Conservation (phyloP, 2,113 vertebrate species). For the Natator depressus region DNA sequence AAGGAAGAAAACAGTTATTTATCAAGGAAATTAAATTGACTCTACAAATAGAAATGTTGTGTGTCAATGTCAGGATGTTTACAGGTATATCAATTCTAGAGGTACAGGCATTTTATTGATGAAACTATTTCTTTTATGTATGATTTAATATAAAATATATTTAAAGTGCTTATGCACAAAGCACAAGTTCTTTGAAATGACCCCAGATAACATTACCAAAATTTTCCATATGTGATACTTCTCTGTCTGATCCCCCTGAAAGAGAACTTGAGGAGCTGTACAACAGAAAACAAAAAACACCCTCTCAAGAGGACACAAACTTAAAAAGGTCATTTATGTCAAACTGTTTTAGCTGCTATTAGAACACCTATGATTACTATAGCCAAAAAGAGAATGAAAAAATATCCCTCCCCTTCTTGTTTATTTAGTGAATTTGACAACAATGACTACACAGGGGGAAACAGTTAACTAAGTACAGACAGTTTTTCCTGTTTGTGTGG, state of each 20-base stretch:
- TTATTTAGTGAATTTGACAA: neutral
- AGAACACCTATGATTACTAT: neutral
- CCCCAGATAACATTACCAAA: neutral
- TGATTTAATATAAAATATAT: slow-evolving; percentile 8
- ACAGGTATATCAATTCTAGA: slow-evolving; percentile 13
- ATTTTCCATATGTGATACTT: neutral
- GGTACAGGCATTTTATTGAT: neutral
- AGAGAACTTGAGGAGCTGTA: neutral
- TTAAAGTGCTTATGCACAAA: neutral
- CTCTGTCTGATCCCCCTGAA: neutral
- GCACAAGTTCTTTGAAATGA: neutral
- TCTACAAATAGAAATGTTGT: neutral
- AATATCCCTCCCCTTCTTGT: neutral
- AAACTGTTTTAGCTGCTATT: neutral
- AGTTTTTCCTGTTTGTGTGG: neutral
- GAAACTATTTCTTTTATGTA: neutral
- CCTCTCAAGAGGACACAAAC: neutral
- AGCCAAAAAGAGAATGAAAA: neutral
- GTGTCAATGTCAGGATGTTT: slow-evolving; percentile 15
- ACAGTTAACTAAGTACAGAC: neutral
- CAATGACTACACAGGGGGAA: neutral
- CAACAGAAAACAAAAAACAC: neutral
- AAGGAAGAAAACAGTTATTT: slow-evolving; percentile 20
- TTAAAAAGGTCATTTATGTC: neutral
- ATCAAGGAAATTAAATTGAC: slow-evolving; percentile 25